Evolutionary conservation across 2,888 invertebrate genomes (phyloP), one percentile per base, ranked within the genome.

Genomic region (Ornithoptera alexandrae): DNA sequence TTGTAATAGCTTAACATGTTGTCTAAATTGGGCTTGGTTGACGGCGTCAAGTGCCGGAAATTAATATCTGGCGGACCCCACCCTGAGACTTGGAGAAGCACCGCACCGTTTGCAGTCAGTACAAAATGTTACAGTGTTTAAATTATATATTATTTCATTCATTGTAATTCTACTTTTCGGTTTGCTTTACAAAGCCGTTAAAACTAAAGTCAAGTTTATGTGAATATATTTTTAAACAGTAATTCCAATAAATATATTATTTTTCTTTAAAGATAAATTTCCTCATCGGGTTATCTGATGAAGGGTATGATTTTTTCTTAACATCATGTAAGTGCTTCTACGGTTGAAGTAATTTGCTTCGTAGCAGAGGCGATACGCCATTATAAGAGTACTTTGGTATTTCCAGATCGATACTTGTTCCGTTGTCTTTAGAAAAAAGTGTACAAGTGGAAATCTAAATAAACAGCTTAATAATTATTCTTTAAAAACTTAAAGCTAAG

Each of bases 51-150:
- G 84, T 79, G 73, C 82, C 89, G 89, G 90, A 91, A 89, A 90
- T 90, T 89, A 89, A 87, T 86, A 86, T 85, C 82, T 81, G 84
- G 81, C 85, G 84, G 85, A 84, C 85, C 77, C 78, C 75, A 22
- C 22, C 57, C 57, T 4, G 24, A 58, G 22, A 2, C 57, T 58
- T 58, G 18, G 18, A 53, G 57, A n/a, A 24, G 57, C 57, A 15
- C 22, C 20, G n/a, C 22, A 22, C 22, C 22, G 57, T 24, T 22
- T 15, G 22, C 80, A 78, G 75, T 67, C 71, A 15, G 7, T 18
- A 60, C 60, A 15, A 36, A 60, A 60, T 36, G 24, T 17, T 15
- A 18, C 18, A 50, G 15, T 50, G 50, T 17, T 50, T 15, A 15
- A 53, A 12, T 53, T 53, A n/a, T 53, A 53, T 2, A 53, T 7